These are phyloP conservation scores for Chaetoderma sp. DNA, from an alignment of 2,888 invertebrate genomes.

Conservation along the genomic window DNA sequence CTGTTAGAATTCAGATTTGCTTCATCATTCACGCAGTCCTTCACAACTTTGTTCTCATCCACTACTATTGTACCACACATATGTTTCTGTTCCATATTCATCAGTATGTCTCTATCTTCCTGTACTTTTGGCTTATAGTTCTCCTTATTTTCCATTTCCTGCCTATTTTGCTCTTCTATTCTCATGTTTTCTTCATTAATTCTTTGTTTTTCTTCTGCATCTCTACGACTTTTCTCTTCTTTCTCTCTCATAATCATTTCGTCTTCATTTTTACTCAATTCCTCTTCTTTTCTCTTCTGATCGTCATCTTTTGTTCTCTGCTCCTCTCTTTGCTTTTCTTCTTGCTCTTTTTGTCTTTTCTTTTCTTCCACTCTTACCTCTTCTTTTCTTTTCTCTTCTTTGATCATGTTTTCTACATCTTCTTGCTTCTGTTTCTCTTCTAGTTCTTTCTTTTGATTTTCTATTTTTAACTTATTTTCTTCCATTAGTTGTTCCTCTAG, in stretches of 20 bases:
- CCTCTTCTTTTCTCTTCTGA: background rate
- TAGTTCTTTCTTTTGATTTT: constrained; percentile 16
- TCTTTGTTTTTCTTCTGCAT: constrained; percentile 10
- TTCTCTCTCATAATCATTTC: background rate
- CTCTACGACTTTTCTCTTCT: constrained; percentile 5
- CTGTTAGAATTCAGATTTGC: constrained; percentile 9
- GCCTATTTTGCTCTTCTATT: background rate
- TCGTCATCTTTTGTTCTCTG: background rate
- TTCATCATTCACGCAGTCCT: constrained; percentile 15
- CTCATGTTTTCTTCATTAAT: background rate
- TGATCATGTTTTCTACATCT: constrained; percentile 19
- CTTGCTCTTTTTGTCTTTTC: background rate
- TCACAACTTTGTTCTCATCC: constrained; percentile 6
- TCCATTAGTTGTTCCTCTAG: constrained; percentile 23
- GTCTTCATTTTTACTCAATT: background rate
- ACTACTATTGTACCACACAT: background rate
- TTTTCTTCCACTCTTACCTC: background rate
- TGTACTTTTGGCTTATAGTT: constrained; percentile 9
- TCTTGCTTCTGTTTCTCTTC: constrained; percentile 28
- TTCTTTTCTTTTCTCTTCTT: background rate
- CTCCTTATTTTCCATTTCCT: background rate
- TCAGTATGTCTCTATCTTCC: background rate
- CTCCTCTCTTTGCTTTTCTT: background rate
- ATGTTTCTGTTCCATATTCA: background rate
- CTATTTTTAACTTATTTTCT: constrained; percentile 26